Evolutionary conservation across 2,797 vertebrate genomes (phyloP).

Genomic region (Pipistrellus pipistrellus): DNA sequence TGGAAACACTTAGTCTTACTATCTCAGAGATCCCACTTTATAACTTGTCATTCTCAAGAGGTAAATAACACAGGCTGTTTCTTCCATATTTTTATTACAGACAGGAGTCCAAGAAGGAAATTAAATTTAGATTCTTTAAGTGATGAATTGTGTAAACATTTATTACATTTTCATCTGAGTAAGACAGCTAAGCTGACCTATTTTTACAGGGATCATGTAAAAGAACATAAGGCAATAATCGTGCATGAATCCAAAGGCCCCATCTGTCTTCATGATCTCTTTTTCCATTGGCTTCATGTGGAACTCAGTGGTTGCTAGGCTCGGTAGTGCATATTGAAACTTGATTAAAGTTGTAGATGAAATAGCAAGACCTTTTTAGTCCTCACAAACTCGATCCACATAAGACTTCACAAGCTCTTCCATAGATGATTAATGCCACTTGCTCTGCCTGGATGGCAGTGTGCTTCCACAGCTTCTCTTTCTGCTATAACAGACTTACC

Average conservation of each 20-base stretch:
- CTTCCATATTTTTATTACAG: constrained; percentile 74
- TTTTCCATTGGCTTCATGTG: constrained; percentile 70
- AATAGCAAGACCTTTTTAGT: constrained; percentile 77
- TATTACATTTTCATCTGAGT: constrained; percentile 82
- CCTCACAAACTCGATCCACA: constrained; percentile 67
- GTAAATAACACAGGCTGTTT: constrained; percentile 61
- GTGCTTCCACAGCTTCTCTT: not conserved
- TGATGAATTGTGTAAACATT: constrained; percentile 81
- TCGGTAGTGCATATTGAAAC: constrained; percentile 72
- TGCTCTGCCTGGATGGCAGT: not conserved
- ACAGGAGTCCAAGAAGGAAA: constrained; percentile 81
- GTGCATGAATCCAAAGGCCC: constrained; percentile 50
- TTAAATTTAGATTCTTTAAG: constrained; percentile 79
- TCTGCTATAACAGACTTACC: not conserved
- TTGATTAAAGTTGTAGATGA: constrained; percentile 82
- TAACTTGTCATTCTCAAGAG: constrained; percentile 53
- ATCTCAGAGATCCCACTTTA: constrained; percentile 29
- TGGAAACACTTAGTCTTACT: not conserved
- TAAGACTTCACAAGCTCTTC: constrained; percentile 14
- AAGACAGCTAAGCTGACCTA: constrained; percentile 74
- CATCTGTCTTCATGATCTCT: constrained; percentile 79
- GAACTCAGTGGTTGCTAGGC: constrained; percentile 72
- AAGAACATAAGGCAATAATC: constrained; percentile 75
- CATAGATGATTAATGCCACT: not conserved
- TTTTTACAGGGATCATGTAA: constrained; percentile 76